Percentiles rank a stretch among this genome's conserved stretches.
These are phyloP conservation scores for Puntigrus tetrazona DNA, from an alignment of 2,113 vertebrate genomes.

Conservation along the genomic window DNA sequence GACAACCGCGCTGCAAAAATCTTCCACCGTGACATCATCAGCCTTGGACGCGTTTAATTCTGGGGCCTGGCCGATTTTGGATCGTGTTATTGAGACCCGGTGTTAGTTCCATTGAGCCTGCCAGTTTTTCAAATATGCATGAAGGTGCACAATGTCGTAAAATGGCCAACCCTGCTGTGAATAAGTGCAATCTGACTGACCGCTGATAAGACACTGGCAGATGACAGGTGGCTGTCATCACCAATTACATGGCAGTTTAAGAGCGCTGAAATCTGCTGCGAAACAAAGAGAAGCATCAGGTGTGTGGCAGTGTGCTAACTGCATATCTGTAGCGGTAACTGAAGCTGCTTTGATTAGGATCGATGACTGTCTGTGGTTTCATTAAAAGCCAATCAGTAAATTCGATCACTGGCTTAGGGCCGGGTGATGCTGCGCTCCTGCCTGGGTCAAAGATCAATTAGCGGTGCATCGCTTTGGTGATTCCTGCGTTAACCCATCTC, in stretches of 20 bases:
- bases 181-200: conserved; percentile 46
- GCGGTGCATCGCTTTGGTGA: conserved; percentile 3
- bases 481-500: conserved; percentile 47
- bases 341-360: conserved; percentile 44
- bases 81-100: conserved; percentile 32
- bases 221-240: conserved; percentile 50
- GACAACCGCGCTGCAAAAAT: not conserved
- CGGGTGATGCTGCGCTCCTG: conserved; percentile 22
- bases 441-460: conserved; percentile 50
- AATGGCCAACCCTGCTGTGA: conserved; percentile 35
- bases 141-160: conserved; percentile 43
- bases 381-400: conserved; percentile 53
- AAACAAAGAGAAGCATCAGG: conserved; percentile 31
- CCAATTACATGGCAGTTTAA: conserved; percentile 46
- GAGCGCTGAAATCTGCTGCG: conserved; percentile 37
- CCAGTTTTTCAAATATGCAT: conserved; percentile 46
- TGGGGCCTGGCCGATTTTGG: not conserved
- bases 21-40: not conserved
- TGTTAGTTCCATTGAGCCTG: conserved; percentile 28
- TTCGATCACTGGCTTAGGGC: conserved; percentile 23
- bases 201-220: conserved; percentile 39
- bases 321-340: conserved; percentile 33
- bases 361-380: conserved; percentile 46
- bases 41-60: conserved; percentile 2
- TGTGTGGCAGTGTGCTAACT: not conserved